Evolutionary conservation across 1,140 invertebrate species (phyloP), one percentile per base, ranked within the genome.

Genomic region (Scaptodrosophila lebanonensis): DNA sequence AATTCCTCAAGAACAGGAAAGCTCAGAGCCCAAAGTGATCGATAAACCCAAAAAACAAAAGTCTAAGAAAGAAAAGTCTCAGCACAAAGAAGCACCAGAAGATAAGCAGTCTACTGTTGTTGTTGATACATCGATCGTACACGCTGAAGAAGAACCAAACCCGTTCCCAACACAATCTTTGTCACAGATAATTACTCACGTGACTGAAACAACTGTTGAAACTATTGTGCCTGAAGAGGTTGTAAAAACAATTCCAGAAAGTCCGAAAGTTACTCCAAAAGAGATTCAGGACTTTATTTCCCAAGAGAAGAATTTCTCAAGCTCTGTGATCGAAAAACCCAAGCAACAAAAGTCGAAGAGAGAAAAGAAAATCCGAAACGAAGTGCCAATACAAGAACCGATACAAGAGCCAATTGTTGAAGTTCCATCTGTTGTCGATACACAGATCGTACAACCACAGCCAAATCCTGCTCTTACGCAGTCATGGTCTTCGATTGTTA

Each of bases 1-100:
- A n/a, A n/a, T n/a, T n/a, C n/a, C n/a, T n/a, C n/a, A n/a, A n/a
- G n/a, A n/a, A n/a, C n/a, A n/a, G n/a, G n/a, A n/a, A 9, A n/a
- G 29, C 5, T n/a, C 53, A 0, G 18, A 38, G 4, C 18, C 38
- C 1, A 30, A 49, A 15, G 25, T 65, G 16, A 6, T 44, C 43
- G 72, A 71, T 3, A 65, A 71, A 2, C 16, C 17, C 0, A 73
- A 59, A 4, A 44, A 50, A 5, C 30, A 50, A 17, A 62, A 62
- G 1, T 4, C 52, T 7, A 58, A 58, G 44, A 58, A 36, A 11
- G 38, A 58, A 22, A 62, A 57, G 22, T 43, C 33, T 12, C 12
- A 12, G 1, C 8, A n/a, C 5, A 58, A 39, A 27, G 2, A 3
- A 9, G 20, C 32, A 17, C 13, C 52, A 11, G 9, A 16, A 6